Percentiles rank a stretch among this genome's conserved stretches.
Evolutionary conservation across 2,888 invertebrate species (phyloP).

Genomic region (Diploptera punctata): DNA sequence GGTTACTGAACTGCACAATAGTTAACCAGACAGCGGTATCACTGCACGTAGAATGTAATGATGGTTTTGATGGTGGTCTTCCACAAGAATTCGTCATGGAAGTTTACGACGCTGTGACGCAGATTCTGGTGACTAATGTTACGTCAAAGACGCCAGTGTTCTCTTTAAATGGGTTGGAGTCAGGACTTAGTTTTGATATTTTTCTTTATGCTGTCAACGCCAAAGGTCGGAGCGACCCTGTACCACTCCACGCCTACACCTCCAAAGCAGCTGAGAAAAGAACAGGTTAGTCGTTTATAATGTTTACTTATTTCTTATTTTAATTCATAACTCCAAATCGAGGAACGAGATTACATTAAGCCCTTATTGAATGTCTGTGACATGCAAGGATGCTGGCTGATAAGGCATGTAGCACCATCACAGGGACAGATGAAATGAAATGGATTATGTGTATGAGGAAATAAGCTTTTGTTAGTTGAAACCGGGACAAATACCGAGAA

Average conservation of each 20-base stretch:
- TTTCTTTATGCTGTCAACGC: slow-evolving; percentile 72
- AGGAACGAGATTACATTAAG: no score
- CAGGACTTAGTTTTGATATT: slow-evolving; percentile 72
- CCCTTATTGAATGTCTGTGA: no score
- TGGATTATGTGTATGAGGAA: no score
- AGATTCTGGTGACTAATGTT: slow-evolving; percentile 63
- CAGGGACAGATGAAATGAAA: no score
- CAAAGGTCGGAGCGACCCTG: slow-evolving; percentile 73
- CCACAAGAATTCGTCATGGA: slow-evolving; percentile 77
- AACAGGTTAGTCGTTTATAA: slow-evolving; percentile 61
- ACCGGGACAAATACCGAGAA: no score
- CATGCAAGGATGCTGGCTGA: no score
- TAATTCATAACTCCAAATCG: no score
- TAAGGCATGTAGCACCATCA: no score
- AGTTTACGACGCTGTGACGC: slow-evolving; percentile 63
- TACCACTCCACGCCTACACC: slow-evolving; percentile 71
- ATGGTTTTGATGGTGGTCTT: slow-evolving; percentile 79
- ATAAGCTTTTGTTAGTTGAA: no score
- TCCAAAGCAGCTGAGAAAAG: slow-evolving; percentile 75
- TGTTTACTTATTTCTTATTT: no score
- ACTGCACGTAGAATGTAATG: slow-evolving; percentile 73
- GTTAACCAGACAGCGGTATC: slow-evolving; percentile 76
- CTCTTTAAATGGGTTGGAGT: slow-evolving; percentile 68
- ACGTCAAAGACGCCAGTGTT: slow-evolving; percentile 67
- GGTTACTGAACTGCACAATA: slow-evolving; percentile 74